Percentiles rank a stretch among this genome's conserved stretches.
phyloP scores from a whole-genome alignment of 2,113 vertebrate species.

The Lamprotornis superbus region DNA sequence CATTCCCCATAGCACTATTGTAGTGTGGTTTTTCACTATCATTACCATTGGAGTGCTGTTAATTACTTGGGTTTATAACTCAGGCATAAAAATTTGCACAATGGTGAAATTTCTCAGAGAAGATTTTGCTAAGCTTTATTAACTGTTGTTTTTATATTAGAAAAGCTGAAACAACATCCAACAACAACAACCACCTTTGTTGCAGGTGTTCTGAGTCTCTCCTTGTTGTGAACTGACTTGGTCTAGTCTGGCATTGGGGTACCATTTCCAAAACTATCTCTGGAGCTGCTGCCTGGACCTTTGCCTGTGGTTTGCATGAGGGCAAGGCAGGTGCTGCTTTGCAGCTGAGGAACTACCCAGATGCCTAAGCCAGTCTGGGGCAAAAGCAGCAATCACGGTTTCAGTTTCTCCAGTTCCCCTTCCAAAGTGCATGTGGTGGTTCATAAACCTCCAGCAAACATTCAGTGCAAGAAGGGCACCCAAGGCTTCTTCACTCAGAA shows the following conservation, averaged over 20 bases:
- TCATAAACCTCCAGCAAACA: neutral
- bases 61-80: neutral
- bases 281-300: neutral
- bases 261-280: neutral
- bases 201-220: neutral
- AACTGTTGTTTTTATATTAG: neutral
- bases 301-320: neutral
- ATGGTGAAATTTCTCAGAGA: neutral
- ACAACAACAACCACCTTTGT: neutral
- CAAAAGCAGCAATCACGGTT: neutral
- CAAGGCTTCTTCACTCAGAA: accelerated
- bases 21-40: neutral
- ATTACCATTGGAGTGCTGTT: neutral
- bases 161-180: neutral
- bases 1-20: neutral
- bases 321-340: neutral
- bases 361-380: neutral
- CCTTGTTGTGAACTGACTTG: neutral
- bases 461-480: neutral
- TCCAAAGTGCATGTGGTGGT: neutral
- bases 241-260: neutral
- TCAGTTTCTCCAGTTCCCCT: neutral
- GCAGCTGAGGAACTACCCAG: neutral
- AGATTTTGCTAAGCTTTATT: neutral
- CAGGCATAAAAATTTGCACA: neutral